These are phyloP conservation scores for Stramonita haemastoma DNA, from an alignment of 2,888 invertebrate genomes.

Conservation along the genomic window DNA sequence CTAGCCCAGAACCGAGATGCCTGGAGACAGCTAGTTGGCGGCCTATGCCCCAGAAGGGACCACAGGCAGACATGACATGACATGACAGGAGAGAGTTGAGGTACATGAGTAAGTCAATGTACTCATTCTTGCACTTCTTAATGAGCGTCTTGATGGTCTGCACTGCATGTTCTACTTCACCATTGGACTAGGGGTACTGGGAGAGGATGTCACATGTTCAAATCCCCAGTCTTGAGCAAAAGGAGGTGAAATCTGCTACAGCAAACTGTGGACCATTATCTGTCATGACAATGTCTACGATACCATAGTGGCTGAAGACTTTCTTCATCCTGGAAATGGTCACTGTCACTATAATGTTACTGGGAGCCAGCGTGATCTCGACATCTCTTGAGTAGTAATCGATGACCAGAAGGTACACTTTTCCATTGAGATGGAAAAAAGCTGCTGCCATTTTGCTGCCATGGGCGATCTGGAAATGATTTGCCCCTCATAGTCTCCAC, in stretches of 20 bases:
- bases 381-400: slow-evolving; percentile 20
- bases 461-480: not conserved
- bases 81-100: too few relatives aligned
- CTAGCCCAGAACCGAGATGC: too few relatives aligned
- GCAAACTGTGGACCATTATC: too few relatives aligned
- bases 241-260: too few relatives aligned
- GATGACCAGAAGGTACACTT: not conserved
- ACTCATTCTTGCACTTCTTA: not conserved
- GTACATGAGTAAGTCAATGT: not conserved
- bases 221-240: too few relatives aligned
- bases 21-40: too few relatives aligned
- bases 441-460: not conserved
- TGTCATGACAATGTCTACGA: too few relatives aligned
- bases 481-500: not conserved
- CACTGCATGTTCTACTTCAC: slow-evolving; percentile 1
- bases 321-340: too few relatives aligned
- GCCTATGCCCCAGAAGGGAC: too few relatives aligned
- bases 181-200: not conserved
- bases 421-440: not conserved
- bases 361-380: not conserved
- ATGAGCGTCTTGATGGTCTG: slow-evolving; percentile 9
- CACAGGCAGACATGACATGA: too few relatives aligned
- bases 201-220: slow-evolving; percentile 11
- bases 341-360: not conserved
- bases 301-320: too few relatives aligned